A percentile compares a stretch with the other conserved stretches of the same genome.
Conservation (phyloP, 2,797 vertebrate genomes). For the Spondyliosoma cantharus region DNA sequence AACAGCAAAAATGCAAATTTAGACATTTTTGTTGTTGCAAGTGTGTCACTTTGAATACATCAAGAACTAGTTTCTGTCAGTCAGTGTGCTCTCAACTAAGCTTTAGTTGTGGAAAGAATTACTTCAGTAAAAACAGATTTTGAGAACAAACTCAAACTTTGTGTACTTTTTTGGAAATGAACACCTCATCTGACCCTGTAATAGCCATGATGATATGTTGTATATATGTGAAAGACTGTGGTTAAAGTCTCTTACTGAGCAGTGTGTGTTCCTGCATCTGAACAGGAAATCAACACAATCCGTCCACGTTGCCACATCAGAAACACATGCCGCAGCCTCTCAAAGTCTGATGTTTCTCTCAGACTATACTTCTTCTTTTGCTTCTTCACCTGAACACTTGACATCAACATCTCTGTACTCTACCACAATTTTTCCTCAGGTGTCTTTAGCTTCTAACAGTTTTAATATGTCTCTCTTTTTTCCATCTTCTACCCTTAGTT, state of each 20-base stretch:
- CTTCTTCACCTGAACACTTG: background rate
- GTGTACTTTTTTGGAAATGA: background rate
- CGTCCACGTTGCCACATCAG: constrained; percentile 39
- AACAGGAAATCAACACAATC: constrained; percentile 58
- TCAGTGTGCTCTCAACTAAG: background rate
- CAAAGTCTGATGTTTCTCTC: background rate
- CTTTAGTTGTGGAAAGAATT: background rate
- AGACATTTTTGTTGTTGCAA: too few species aligned
- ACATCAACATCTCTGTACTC: background rate
- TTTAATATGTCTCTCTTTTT: background rate
- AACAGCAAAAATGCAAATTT: background rate
- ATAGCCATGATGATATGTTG: background rate
- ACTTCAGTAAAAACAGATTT: background rate
- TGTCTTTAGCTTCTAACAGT: background rate
- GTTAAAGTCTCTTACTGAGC: background rate
- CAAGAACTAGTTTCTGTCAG: background rate
- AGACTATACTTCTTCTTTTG: background rate
- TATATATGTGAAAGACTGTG: background rate
- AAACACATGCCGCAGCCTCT: constrained; percentile 13
- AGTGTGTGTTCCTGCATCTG: constrained; percentile 3
- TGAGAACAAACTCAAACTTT: background rate
- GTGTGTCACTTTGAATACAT: background rate
- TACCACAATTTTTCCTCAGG: constrained; percentile 6
- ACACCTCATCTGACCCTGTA: background rate
- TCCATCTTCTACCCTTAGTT: background rate